Percentiles rank a stretch among this genome's conserved stretches.
Conservation (phyloP, 2,113 vertebrate genomes). For the Probosciger aterrimus region DNA sequence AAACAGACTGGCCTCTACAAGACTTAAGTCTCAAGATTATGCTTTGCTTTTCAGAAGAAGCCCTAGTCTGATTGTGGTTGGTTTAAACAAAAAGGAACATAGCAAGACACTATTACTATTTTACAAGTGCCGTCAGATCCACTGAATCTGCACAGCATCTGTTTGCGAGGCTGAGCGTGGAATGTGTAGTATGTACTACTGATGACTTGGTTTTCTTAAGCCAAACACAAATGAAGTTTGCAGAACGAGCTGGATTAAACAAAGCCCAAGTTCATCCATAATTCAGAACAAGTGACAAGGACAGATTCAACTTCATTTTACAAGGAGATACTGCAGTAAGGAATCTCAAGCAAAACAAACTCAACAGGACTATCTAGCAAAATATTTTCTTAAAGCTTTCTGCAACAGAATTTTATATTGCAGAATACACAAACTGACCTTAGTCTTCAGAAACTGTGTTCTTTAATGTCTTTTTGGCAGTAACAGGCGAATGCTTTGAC, state of each 20-base stretch:
- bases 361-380: not conserved
- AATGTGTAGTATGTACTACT: not conserved
- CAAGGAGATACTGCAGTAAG: not conserved
- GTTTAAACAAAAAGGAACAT: not conserved
- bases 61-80: not conserved
- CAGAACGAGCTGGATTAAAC: constrained; percentile 15
- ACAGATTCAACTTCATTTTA: not conserved
- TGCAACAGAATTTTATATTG: not conserved
- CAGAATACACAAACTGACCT: not conserved
- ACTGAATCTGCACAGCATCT: not conserved
- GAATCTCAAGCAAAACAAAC: not conserved
- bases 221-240: not conserved
- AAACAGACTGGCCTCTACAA: not conserved
- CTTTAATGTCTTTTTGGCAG: not conserved
- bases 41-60: not conserved
- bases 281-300: not conserved
- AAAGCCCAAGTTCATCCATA: not conserved
- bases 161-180: not conserved
- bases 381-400: not conserved
- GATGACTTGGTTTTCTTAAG: not conserved
- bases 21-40: not conserved
- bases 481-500: not conserved
- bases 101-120: not conserved
- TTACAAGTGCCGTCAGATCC: not conserved
- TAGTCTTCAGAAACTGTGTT: not conserved